Conservation (phyloP, 2,888 invertebrate genomes). For the Sesia bembeciformis region DNA sequence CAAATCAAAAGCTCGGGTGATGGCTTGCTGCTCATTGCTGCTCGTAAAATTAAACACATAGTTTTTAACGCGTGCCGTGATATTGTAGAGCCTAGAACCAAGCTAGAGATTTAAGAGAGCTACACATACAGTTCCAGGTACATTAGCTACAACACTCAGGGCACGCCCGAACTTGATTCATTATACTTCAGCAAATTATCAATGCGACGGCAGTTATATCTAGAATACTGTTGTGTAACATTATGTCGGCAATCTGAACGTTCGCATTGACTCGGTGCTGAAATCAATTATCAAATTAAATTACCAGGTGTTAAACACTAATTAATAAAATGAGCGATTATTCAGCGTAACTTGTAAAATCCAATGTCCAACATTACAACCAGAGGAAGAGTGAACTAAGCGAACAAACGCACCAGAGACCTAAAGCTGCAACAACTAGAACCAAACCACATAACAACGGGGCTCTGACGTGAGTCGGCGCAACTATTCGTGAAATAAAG, state of each 20-base stretch:
- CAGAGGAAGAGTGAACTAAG: constrained; percentile 14
- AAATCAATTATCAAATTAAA: too few relatives aligned
- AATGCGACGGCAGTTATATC: too few relatives aligned
- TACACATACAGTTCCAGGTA: not conserved
- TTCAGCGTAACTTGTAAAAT: not conserved
- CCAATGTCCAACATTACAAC: constrained; percentile 4
- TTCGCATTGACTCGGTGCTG: too few relatives aligned
- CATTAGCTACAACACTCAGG: constrained; percentile 22
- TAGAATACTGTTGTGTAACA: too few relatives aligned
- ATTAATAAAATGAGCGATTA: too few relatives aligned
- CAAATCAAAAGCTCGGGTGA: constrained; percentile 23
- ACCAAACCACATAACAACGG: constrained; percentile 23
- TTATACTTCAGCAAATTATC: too few relatives aligned
- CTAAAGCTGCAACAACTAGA: constrained; percentile 25
- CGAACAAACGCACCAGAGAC: constrained; percentile 27
- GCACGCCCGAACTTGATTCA: constrained; percentile 14
- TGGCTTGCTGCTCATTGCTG: constrained; percentile 8
- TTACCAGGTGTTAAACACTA: too few relatives aligned
- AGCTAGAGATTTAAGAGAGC: not conserved
- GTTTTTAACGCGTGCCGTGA: constrained; percentile 18
- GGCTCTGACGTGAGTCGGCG: constrained; percentile 7
- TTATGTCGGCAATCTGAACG: too few relatives aligned
- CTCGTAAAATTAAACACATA: not conserved
- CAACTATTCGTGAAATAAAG: not conserved
- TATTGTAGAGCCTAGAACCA: constrained; percentile 9